These are phyloP conservation scores for Mastacembelus armatus DNA, from an alignment of 2,797 vertebrate genomes.

Conservation along the genomic window DNA sequence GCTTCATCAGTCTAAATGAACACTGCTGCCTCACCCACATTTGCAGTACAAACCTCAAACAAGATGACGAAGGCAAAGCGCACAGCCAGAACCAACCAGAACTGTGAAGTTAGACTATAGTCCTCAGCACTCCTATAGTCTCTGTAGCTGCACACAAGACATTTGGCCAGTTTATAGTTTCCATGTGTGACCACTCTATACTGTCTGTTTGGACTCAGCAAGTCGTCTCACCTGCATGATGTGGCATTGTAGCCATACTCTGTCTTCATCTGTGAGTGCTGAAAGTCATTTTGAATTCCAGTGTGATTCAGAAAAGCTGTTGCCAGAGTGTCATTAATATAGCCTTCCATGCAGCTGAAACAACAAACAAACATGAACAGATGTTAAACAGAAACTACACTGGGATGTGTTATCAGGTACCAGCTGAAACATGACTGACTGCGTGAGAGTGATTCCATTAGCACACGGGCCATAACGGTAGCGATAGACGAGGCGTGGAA, in stretches of 20 bases:
- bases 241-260: slow-evolving; percentile 53
- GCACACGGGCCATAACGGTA: slow-evolving; percentile 89
- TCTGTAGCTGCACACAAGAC: slow-evolving; percentile 84
- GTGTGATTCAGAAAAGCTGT: slow-evolving; percentile 77
- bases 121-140: slow-evolving; percentile 86
- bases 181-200: background rate
- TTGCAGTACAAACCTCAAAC: slow-evolving; percentile 88
- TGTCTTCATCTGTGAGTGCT: accelerated
- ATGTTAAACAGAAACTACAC: background rate
- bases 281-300: slow-evolving; percentile 51
- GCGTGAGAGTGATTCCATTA: slow-evolving; percentile 12
- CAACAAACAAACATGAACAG: background rate
- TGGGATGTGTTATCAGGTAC: background rate
- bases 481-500: slow-evolving; percentile 90
- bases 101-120: slow-evolving; percentile 85
- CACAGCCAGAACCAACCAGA: slow-evolving; percentile 91
- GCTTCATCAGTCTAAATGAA: background rate
- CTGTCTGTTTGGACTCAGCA: background rate
- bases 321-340: slow-evolving; percentile 91
- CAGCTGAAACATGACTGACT: slow-evolving; percentile 42
- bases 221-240: slow-evolving; percentile 88
- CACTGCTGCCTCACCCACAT: background rate
- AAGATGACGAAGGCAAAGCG: slow-evolving; percentile 93
- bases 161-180: background rate
- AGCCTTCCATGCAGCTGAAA: slow-evolving; percentile 89